A percentile compares a stretch with the other conserved stretches of the same genome.
These are phyloP conservation scores for Leptinotarsa haldemani DNA, from an alignment of 2,888 invertebrate genomes.

Conservation along the genomic window DNA sequence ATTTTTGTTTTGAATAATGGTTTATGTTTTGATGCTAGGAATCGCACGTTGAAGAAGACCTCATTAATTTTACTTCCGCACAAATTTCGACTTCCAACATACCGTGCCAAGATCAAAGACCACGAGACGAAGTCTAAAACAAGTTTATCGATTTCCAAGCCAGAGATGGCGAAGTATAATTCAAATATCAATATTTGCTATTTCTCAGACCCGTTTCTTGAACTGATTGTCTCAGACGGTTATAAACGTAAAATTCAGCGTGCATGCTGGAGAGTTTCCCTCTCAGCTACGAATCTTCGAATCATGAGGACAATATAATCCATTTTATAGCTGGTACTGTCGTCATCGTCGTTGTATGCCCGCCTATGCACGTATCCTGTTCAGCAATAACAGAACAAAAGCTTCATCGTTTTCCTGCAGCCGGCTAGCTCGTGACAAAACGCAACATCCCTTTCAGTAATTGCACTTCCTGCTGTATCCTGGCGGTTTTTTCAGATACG, in stretches of 20 bases:
- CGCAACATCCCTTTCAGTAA: conserved; percentile 49
- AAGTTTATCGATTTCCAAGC: not conserved
- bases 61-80: no score
- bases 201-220: not conserved
- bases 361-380: conserved; percentile 25
- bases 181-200: not conserved
- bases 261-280: not conserved
- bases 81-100: no score
- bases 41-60: no score
- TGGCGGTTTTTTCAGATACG: conserved; percentile 45
- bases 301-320: conserved; percentile 12
- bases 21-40: no score
- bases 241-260: conserved; percentile 1
- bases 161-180: not conserved
- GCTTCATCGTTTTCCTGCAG: conserved; percentile 36
- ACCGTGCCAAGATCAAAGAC: not conserved
- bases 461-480: conserved; percentile 48
- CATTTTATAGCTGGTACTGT: conserved; percentile 3
- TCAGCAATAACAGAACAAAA: conserved; percentile 43
- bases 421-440: conserved; percentile 47
- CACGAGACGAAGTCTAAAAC: not conserved
- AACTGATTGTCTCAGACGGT: conserved; percentile 4
- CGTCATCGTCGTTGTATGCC: not conserved
- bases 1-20: no score
- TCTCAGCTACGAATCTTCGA: conserved; percentile 4